A percentile compares a stretch with the other conserved stretches of the same genome.
Evolutionary conservation across 2,113 vertebrate genomes (phyloP).

Genomic region (Hemichromis elongatus): DNA sequence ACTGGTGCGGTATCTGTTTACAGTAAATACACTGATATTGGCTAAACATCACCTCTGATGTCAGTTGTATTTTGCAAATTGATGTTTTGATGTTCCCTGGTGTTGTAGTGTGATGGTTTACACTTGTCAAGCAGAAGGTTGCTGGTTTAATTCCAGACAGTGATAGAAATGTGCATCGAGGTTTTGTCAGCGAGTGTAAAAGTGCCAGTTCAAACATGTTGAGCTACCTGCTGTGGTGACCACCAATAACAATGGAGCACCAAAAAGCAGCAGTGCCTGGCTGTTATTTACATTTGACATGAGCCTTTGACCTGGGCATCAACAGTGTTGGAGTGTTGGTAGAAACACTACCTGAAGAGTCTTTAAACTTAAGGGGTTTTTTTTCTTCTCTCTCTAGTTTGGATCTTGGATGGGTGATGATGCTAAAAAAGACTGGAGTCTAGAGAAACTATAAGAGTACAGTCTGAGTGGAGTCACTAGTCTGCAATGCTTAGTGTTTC

Average conservation of each 20-base stretch:
- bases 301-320: conserved; percentile 2
- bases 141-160: not conserved
- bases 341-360: conserved; percentile 36
- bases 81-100: not conserved
- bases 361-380: conserved; percentile 37
- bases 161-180: not conserved
- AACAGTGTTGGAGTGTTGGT: not conserved
- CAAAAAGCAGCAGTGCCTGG: not conserved
- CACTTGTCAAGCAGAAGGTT: not conserved
- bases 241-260: not conserved
- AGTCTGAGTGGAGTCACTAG: conserved; percentile 35
- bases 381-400: not conserved
- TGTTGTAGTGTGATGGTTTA: not conserved
- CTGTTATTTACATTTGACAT: conserved; percentile 16
- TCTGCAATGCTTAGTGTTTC: conserved; percentile 26
- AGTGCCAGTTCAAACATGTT: not conserved
- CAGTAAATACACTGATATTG: not conserved
- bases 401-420: conserved; percentile 19
- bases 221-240: not conserved
- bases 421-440: conserved; percentile 37
- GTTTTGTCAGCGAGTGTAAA: not conserved
- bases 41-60: not conserved
- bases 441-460: conserved; percentile 8
- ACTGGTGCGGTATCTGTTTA: not conserved
- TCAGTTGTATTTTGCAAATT: not conserved